A percentile compares a stretch with the other conserved stretches of the same genome.
Conservation (phyloP, 1,140 invertebrate species). For the Philaenus spumarius region DNA sequence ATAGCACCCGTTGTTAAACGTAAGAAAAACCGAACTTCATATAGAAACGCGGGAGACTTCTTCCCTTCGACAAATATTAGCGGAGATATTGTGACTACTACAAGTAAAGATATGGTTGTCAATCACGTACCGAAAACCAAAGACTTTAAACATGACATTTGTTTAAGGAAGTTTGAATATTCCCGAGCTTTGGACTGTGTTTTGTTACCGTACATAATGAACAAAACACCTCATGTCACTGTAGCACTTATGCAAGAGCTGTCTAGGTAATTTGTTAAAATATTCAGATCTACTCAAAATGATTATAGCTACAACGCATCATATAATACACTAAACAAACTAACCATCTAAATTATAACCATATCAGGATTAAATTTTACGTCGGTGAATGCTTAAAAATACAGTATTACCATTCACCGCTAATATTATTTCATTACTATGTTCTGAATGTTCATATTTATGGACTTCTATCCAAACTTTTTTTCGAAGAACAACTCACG, state of each 20-base stretch:
- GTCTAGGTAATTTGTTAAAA: no score
- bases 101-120: not conserved
- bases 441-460: no score
- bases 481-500: no score
- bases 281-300: no score
- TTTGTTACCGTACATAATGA: constrained; percentile 50
- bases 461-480: no score
- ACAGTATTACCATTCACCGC: no score
- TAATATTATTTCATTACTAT: no score
- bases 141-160: constrained; percentile 56
- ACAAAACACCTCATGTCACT: constrained; percentile 65
- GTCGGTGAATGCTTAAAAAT: no score
- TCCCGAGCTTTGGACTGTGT: constrained; percentile 71
- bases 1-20: constrained; percentile 16
- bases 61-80: constrained; percentile 46
- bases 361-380: no score
- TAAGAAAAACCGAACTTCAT: constrained; percentile 35
- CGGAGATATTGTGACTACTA: constrained; percentile 7
- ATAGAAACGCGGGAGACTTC: constrained; percentile 45
- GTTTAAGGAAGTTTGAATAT: constrained; percentile 74
- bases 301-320: no score
- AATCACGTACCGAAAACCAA: constrained; percentile 40
- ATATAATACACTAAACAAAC: no score
- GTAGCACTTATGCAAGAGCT: constrained; percentile 79
- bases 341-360: no score